These are phyloP conservation scores for Drosophila pallidifrons DNA, from an alignment of 1,140 invertebrate genomes.

Conservation along the genomic window DNA sequence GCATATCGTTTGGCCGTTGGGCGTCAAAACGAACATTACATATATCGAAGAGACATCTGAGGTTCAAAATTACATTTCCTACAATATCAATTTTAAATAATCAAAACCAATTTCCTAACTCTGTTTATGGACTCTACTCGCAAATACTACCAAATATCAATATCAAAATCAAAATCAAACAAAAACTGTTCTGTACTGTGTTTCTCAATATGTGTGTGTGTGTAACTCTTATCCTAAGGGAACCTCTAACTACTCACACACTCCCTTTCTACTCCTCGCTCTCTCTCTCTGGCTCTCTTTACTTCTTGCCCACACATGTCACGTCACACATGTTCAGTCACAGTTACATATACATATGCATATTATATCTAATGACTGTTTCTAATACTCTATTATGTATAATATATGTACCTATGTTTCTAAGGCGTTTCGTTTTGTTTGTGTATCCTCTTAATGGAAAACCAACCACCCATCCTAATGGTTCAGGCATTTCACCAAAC, in stretches of 20 bases:
- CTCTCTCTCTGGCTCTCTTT: constrained; percentile 30
- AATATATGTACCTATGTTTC: constrained; percentile 19
- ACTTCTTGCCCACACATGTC: constrained; percentile 51
- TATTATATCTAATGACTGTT: constrained; percentile 41
- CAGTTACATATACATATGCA: constrained; percentile 35
- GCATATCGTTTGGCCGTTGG: constrained; percentile 97
- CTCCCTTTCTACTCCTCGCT: background rate
- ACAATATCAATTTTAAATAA: background rate
- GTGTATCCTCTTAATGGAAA: constrained; percentile 47
- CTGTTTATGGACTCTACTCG: constrained; percentile 34
- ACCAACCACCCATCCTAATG: constrained; percentile 67
- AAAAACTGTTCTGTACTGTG: constrained; percentile 36
- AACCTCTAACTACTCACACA: constrained; percentile 60
- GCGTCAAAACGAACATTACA: constrained; percentile 97
- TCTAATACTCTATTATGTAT: constrained; percentile 38
- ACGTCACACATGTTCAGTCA: constrained; percentile 50
- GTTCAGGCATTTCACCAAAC: constrained; percentile 66
- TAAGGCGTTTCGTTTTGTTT: constrained; percentile 47
- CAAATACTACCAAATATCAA: constrained; percentile 32
- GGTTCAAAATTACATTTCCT: constrained; percentile 85
- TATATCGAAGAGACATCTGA: constrained; percentile 95
- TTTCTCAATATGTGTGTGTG: constrained; percentile 41
- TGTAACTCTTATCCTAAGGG: constrained; percentile 36
- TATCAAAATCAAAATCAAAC: too few species aligned
- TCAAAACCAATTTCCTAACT: constrained; percentile 31